phyloP scores from a whole-genome alignment of 1,140 invertebrate species.

The Achatina immaculata region DNA sequence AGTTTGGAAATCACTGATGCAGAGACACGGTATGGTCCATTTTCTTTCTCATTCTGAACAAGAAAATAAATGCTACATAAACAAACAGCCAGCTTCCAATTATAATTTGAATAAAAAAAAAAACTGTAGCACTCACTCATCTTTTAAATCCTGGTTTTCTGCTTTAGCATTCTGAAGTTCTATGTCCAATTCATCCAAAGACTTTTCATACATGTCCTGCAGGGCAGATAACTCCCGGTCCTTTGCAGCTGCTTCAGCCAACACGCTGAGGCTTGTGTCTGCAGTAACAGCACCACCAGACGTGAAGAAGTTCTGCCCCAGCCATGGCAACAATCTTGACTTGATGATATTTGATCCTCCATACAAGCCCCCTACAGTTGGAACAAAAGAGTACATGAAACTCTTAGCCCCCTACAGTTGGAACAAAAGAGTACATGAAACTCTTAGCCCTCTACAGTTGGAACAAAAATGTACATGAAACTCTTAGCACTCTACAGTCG shows the following conservation, averaged over 20 bases:
- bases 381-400: too few species aligned
- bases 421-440: too few species aligned
- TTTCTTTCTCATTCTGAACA: too few species aligned
- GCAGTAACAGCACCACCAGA: slow-evolving; percentile 60
- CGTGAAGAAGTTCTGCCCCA: slow-evolving; percentile 66
- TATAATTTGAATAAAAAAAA: too few species aligned
- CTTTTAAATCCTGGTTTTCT: slow-evolving; percentile 65
- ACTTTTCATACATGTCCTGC: slow-evolving; percentile 68
- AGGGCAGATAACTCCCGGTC: slow-evolving; percentile 65
- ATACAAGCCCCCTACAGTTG: slow-evolving; percentile 65
- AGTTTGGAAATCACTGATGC: too few species aligned
- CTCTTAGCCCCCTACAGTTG: too few species aligned
- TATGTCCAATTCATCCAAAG: slow-evolving; percentile 61
- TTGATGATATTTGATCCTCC: slow-evolving; percentile 69
- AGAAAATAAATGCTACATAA: too few species aligned
- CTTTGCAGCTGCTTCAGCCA: slow-evolving; percentile 65
- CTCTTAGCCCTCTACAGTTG: too few species aligned
- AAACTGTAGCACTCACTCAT: slow-evolving; percentile 66
- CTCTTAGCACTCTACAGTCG: too few species aligned
- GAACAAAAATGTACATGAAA: too few species aligned
- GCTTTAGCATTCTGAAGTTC: slow-evolving; percentile 59
- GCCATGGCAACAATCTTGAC: slow-evolving; percentile 66
- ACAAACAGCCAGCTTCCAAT: too few species aligned
- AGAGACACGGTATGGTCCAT: too few species aligned
- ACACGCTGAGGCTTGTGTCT: slow-evolving; percentile 60